These are phyloP conservation scores for Chaenodraco wilsoni DNA, from an alignment of 2,797 vertebrate species.

Conservation along the genomic window DNA sequence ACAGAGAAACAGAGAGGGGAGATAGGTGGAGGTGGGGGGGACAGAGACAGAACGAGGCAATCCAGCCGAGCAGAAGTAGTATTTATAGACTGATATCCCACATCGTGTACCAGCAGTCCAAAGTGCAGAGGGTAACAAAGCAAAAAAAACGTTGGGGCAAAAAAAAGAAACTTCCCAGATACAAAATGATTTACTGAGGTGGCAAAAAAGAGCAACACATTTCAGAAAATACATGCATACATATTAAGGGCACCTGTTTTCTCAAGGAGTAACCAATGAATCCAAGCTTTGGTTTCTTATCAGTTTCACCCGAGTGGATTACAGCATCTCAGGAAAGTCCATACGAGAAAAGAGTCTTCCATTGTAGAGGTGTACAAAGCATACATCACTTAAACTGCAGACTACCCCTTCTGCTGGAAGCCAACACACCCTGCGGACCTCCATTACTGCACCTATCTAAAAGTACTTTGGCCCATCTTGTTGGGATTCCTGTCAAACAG, in stretches of 20 bases:
- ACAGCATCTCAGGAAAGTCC: constrained; percentile 33
- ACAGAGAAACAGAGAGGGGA: constrained; percentile 36
- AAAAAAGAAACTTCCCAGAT: constrained; percentile 8
- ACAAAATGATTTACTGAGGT: constrained; percentile 1
- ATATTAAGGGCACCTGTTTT: neutral
- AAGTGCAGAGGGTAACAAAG: constrained; percentile 52
- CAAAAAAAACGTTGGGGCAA: constrained; percentile 35
- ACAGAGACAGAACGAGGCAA: constrained; percentile 47
- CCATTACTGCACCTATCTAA: constrained; percentile 38
- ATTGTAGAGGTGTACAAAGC: constrained; percentile 15
- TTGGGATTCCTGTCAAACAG: constrained; percentile 67
- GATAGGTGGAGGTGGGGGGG: constrained; percentile 39
- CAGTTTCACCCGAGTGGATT: constrained; percentile 36
- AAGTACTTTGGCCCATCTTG: constrained; percentile 29
- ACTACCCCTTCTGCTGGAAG: constrained; percentile 39
- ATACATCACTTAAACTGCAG: constrained; percentile 18
- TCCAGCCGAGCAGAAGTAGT: constrained; percentile 63
- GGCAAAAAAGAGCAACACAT: neutral
- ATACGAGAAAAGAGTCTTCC: constrained; percentile 19
- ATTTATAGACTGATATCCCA: constrained; percentile 64
- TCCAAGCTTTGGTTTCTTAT: constrained; percentile 23
- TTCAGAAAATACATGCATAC: constrained; percentile 28
- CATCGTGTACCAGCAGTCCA: constrained; percentile 40
- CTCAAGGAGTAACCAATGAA: neutral
- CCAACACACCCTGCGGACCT: constrained; percentile 25